Conservation (phyloP, 1,140 invertebrate genomes). For the Monochamus saltuarius region DNA sequence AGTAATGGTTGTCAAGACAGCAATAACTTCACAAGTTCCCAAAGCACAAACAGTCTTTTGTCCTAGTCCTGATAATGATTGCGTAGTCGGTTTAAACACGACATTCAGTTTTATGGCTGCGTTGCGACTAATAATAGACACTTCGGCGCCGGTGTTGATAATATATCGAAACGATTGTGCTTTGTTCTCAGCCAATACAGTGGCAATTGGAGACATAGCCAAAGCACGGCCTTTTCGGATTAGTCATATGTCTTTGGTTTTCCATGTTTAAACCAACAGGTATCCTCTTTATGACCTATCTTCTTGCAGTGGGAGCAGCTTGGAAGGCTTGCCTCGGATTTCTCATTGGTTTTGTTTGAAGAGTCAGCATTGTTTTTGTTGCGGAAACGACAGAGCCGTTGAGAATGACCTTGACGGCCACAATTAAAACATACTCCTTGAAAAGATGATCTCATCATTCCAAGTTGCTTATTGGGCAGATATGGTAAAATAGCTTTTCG, state of each 20-base stretch:
- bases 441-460: too few relatives aligned
- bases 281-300: slow-evolving; percentile 2
- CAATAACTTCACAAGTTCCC: slow-evolving; percentile 10
- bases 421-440: too few relatives aligned
- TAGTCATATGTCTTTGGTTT: slow-evolving; percentile 11
- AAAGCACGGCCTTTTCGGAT: slow-evolving; percentile 6
- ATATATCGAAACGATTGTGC: neutral
- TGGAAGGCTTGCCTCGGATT: too few relatives aligned
- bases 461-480: too few relatives aligned
- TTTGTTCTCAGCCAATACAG: slow-evolving; percentile 13
- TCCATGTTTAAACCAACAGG: slow-evolving; percentile 19
- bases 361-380: too few relatives aligned
- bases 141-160: slow-evolving; percentile 14
- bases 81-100: neutral
- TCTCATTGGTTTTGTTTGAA: too few relatives aligned
- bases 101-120: slow-evolving; percentile 4
- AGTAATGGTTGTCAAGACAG: slow-evolving; percentile 3
- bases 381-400: too few relatives aligned
- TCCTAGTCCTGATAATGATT: slow-evolving; percentile 4
- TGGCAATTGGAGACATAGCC: slow-evolving; percentile 11
- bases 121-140: slow-evolving; percentile 19
- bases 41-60: slow-evolving; percentile 16
- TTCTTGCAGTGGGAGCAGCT: neutral
- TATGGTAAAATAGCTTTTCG: too few relatives aligned
- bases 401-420: too few relatives aligned